Evolutionary conservation across 1,140 invertebrate genomes (phyloP).

Genomic region (Odontomachus brunneus): DNA sequence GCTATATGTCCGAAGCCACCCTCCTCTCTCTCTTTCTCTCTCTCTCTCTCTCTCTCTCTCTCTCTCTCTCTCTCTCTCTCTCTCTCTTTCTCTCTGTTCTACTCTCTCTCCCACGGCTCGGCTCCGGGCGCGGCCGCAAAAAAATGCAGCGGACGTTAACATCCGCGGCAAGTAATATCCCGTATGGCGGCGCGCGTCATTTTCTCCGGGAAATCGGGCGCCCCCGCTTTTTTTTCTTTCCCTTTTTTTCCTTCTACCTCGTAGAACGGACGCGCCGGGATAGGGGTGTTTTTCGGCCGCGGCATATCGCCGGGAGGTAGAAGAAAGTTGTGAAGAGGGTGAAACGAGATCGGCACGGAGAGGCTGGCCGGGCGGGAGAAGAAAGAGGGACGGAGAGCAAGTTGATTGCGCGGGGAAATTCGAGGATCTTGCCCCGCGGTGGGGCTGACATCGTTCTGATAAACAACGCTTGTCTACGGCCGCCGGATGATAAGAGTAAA

Average conservation of each 20-base stretch:
- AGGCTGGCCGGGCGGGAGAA: neutral
- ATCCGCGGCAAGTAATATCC: constrained; percentile 75
- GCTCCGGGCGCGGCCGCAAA: constrained; percentile 16
- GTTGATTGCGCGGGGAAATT: constrained; percentile 70
- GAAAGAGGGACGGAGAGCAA: constrained; percentile 18
- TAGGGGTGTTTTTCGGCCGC: constrained; percentile 61
- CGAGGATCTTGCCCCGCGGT: constrained; percentile 57
- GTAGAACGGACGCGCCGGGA: constrained; percentile 56
- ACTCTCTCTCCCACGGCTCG: neutral
- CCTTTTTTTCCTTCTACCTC: constrained; percentile 35
- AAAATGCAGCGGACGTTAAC: constrained; percentile 77
- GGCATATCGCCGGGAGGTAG: constrained; percentile 58
- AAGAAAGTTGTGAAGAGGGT: constrained; percentile 68
- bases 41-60: neutral
- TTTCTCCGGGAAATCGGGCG: constrained; percentile 70
- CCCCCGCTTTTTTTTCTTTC: constrained; percentile 9
- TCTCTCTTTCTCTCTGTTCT: neutral
- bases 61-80: neutral
- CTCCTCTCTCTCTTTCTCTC: neutral
- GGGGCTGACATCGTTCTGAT: constrained; percentile 70
- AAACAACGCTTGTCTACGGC: constrained; percentile 72
- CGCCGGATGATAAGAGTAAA: constrained; percentile 66
- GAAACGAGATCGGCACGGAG: constrained; percentile 50
- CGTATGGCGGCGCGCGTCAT: constrained; percentile 71
- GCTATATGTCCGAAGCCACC: constrained; percentile 59